Base-by-base conservation (phyloP, 2,113 vertebrate genomes). In the Shinisaurus crocodilurus region DNA sequence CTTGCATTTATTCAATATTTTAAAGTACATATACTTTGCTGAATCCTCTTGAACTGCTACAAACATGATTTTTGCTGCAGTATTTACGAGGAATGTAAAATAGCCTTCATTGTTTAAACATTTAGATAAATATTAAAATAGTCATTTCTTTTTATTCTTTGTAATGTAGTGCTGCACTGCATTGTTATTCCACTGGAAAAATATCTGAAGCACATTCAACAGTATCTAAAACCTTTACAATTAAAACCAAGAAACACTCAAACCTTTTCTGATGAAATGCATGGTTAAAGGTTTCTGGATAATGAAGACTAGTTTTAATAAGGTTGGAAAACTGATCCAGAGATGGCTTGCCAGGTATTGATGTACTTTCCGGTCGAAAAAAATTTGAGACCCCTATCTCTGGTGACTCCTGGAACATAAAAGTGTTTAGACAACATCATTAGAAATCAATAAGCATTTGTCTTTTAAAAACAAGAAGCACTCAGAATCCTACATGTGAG, bases 301-400 rank as follows among this genome's bases (percentile, higher is more conserved):
- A 99, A 95, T 98, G 98, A 95, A 99, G 97, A 94, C 98, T 99
- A 48, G 97, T 99, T 96, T 99, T 99, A 94, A 99, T 98, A 85
- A 99, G 98, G 93, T 97, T 98, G 90, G 98, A 98, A 92, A 99
- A 98, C 91, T 99, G 98, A 57, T 98, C 98, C 91, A 97, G 90
- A 5, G 98, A 97, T 60, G 98, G 98, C 90, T 94, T 97, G 89
- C 95, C 90, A 32, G 97, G 94, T 94, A 97, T 97, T 32, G 97
- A 93, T 87, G 98, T 96, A 57, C 96, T 96, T 92, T 99, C 99
- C 13, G 98, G 96, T 88, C 98, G 98, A 94, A 96, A 96, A 95
- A 99, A 99, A 96, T 98, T 99, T 48, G 99, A 95, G 40, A 99
- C 97, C 93, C 98, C 98, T 91, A 98, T 98, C 96, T 99, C 99